Evolutionary conservation across 1,140 invertebrate species (phyloP).

Genomic region (Caenorhabditis tropicalis): DNA sequence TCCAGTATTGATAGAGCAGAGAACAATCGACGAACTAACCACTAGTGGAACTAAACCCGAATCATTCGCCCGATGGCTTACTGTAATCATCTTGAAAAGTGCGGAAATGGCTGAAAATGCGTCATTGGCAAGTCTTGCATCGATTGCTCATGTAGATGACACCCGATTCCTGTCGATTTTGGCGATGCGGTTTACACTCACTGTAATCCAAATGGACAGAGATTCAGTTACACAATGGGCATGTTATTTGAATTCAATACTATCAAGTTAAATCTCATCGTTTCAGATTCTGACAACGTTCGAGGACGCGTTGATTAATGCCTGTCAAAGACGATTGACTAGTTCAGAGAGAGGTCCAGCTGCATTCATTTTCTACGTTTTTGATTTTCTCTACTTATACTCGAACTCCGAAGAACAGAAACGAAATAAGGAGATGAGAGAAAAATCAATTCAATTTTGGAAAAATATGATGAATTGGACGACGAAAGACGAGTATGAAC

Average conservation of each 20-base stretch:
- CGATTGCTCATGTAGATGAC: not conserved
- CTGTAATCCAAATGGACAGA: not conserved
- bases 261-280: not conserved
- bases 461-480: not conserved
- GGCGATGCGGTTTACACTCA: conserved; percentile 8
- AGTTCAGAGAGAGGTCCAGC: not conserved
- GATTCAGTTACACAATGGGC: not conserved
- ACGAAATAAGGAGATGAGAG: not conserved
- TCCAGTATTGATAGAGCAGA: not conserved
- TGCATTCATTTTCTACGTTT: conserved; percentile 17
- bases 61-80: conserved; percentile 3
- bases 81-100: not conserved
- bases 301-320: not conserved
- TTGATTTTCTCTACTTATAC: not conserved
- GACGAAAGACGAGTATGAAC: not conserved
- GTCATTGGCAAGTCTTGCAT: not conserved
- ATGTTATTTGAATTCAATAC: not conserved
- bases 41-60: not conserved
- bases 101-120: conserved; percentile 16
- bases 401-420: not conserved
- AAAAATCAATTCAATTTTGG: not conserved
- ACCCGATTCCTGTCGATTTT: not conserved
- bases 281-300: conserved; percentile 7
- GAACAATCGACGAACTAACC: not conserved
- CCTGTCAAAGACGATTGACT: not conserved